Percentiles rank a stretch among this genome's conserved stretches.
Evolutionary conservation across 1,140 invertebrate species (phyloP).

Genomic region (Solenopsis fugax): DNA sequence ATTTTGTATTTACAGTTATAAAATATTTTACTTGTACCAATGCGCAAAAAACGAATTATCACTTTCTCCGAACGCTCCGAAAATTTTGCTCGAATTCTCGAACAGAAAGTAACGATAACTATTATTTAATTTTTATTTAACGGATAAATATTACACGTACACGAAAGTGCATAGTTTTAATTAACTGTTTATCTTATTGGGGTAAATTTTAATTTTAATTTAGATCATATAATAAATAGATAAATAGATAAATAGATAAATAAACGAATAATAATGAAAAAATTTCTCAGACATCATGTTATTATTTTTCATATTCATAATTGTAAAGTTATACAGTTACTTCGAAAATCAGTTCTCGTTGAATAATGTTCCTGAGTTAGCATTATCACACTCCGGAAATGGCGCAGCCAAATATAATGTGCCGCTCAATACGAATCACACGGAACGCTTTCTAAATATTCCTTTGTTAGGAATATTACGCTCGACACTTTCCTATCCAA

Average conservation of each 20-base stretch:
- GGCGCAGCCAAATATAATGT: constrained; percentile 16
- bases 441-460: constrained; percentile 4
- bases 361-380: background rate
- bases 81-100: background rate
- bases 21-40: constrained; percentile 1
- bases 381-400: constrained; percentile 16
- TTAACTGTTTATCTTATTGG: background rate
- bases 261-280: background rate
- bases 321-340: background rate
- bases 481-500: background rate
- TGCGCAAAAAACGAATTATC: background rate
- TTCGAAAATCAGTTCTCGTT: background rate
- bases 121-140: background rate
- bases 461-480: background rate
- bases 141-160: background rate
- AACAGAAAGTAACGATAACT: background rate
- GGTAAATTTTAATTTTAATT: background rate
- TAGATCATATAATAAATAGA: background rate
- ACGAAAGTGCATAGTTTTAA: background rate
- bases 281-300: background rate
- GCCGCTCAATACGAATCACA: background rate
- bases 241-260: too few relatives aligned
- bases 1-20: background rate
- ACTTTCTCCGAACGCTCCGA: background rate
- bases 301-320: background rate